These are phyloP conservation scores for Tetramorium simillimum DNA, from an alignment of 1,140 invertebrate genomes.

Conservation along the genomic window DNA sequence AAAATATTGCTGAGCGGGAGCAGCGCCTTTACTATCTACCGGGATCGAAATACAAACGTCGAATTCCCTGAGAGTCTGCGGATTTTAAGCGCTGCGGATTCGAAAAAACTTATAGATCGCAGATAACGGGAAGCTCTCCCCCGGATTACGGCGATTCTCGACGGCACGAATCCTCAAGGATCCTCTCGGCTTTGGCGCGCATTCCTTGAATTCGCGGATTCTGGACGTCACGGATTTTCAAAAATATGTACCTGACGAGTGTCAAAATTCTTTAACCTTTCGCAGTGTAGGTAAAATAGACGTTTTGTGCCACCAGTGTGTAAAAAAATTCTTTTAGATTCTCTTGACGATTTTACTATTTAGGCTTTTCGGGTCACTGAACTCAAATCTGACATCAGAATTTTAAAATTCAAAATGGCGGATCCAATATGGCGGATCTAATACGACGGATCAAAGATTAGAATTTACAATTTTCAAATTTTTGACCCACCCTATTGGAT, in stretches of 20 bases:
- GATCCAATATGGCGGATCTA: too few relatives aligned
- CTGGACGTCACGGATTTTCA: not conserved
- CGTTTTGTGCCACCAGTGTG: too few relatives aligned
- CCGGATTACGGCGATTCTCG: not conserved
- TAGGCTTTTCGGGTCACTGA: too few relatives aligned
- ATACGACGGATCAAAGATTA: too few relatives aligned
- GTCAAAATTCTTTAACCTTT: not conserved
- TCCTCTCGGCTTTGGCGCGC: not conserved
- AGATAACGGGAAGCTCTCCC: not conserved
- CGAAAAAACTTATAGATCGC: not conserved
- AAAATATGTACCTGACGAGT: not conserved
- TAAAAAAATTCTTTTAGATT: too few relatives aligned
- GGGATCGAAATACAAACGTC: conserved; percentile 20
- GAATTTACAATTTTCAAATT: too few relatives aligned
- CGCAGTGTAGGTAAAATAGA: too few relatives aligned
- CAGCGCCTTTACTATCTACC: not conserved
- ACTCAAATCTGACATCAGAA: too few relatives aligned
- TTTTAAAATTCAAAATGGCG: too few relatives aligned
- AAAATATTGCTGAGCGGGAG: conserved; percentile 4
- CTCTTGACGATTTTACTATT: too few relatives aligned
- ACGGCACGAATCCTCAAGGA: not conserved
- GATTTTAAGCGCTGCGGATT: conserved; percentile 7
- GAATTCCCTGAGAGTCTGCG: not conserved
- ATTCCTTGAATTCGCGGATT: not conserved
- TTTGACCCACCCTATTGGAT: too few relatives aligned